Conservation (phyloP, 2,888 invertebrate species). For the Luperina testacea region DNA sequence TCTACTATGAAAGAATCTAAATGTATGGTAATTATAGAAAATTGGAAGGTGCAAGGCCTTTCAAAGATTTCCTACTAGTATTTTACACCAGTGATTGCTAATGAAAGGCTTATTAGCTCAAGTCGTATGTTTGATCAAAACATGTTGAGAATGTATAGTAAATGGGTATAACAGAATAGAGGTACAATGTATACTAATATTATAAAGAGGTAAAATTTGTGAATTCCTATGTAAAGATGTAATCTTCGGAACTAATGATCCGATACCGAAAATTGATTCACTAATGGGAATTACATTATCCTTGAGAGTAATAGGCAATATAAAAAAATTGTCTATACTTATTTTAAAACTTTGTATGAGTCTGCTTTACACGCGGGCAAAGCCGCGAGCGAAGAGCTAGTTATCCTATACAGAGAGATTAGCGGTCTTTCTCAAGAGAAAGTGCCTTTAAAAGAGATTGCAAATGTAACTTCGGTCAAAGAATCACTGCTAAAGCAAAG, state of each 20-base stretch:
- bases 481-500: neutral
- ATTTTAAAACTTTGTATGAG: neutral
- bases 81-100: constrained; percentile 1
- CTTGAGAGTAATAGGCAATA: neutral
- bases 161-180: neutral
- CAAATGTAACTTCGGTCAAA: neutral
- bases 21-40: constrained; percentile 5
- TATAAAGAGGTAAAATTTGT: neutral
- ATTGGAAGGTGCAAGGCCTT: neutral
- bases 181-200: neutral
- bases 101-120: constrained; percentile 22
- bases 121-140: constrained; percentile 11
- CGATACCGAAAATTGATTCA: neutral
- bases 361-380: neutral
- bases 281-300: neutral
- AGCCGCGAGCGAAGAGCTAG: neutral
- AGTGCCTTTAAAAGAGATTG: constrained; percentile 15
- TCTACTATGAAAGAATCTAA: neutral
- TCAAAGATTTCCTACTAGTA: neutral
- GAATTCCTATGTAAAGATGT: neutral
- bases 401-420: neutral
- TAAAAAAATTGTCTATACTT: neutral
- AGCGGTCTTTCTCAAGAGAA: constrained; percentile 6
- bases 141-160: neutral
- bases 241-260: neutral